These are phyloP conservation scores for Bimastos eiseni DNA, from an alignment of 2,888 invertebrate species.

Conservation along the genomic window DNA sequence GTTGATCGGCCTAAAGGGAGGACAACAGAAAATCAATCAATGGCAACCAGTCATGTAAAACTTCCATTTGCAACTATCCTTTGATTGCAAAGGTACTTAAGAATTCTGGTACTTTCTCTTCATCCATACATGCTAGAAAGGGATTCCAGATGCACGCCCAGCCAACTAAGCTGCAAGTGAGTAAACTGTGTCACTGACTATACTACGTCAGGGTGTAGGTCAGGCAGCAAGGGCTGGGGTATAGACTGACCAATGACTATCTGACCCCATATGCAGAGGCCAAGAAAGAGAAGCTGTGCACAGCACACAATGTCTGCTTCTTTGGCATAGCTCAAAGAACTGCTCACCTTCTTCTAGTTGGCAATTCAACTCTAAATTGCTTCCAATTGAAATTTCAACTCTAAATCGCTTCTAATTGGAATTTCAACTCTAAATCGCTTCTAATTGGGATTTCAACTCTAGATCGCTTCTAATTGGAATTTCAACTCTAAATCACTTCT, in stretches of 20 bases:
- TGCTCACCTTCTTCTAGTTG: background rate
- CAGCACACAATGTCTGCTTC: background rate
- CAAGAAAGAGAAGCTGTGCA: background rate
- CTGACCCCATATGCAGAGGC: background rate
- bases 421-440: too few relatives aligned
- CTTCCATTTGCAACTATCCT: background rate
- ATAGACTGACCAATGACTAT: too few relatives aligned
- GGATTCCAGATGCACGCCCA: background rate
- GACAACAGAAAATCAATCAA: background rate
- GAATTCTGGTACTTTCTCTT: background rate
- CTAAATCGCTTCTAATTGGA: too few relatives aligned
- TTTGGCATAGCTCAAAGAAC: background rate
- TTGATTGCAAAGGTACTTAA: background rate
- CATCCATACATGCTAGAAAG: background rate
- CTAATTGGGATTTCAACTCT: too few relatives aligned
- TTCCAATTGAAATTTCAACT: too few relatives aligned
- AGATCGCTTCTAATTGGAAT: too few relatives aligned
- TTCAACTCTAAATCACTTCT: too few relatives aligned
- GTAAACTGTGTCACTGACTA: too few relatives aligned
- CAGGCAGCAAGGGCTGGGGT: too few relatives aligned
- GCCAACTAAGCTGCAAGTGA: too few relatives aligned
- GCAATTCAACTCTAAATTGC: background rate
- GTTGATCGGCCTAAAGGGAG: too few relatives aligned
- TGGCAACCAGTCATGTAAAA: background rate
- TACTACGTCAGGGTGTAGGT: too few relatives aligned